Conservation (phyloP, 2,113 vertebrate genomes). For the Heterocephalus glaber region DNA sequence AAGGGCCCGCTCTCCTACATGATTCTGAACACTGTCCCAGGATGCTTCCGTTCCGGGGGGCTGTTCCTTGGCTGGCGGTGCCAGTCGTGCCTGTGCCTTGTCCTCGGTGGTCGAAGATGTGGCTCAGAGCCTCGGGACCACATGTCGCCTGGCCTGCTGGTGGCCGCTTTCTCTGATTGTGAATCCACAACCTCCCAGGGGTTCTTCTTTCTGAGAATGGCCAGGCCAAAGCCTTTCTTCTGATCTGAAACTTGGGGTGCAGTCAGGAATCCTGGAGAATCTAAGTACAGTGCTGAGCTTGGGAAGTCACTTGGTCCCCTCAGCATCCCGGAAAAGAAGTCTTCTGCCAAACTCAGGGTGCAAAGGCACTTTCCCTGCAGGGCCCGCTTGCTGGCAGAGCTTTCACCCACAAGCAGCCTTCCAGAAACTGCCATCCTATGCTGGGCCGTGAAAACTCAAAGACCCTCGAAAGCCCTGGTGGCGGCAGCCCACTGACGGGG, state of each 20-base stretch:
- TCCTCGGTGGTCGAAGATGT: not conserved
- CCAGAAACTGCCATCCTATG: not conserved
- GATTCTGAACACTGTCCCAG: not conserved
- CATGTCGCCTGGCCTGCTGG: accelerated
- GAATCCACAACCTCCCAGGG: constrained; percentile 58
- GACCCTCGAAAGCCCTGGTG: not conserved
- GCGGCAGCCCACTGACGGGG: not conserved
- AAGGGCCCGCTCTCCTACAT: not conserved
- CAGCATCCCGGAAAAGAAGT: not conserved
- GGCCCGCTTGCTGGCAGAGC: not conserved
- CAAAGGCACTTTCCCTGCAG: not conserved
- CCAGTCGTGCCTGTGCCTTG: not conserved
- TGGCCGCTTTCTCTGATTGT: constrained; percentile 35
- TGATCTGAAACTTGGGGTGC: not conserved
- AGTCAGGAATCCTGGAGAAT: not conserved
- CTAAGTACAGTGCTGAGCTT: too few relatives aligned
- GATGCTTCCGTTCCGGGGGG: not conserved
- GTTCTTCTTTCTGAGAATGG: constrained; percentile 67
- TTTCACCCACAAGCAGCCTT: not conserved
- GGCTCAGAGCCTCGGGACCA: accelerated
- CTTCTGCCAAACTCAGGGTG: accelerated
- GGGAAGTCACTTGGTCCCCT: not conserved
- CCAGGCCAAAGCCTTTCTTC: not conserved
- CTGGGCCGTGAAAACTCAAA: not conserved
- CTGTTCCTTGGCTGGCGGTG: not conserved